Evolutionary conservation across 2,888 invertebrate species (phyloP).

Genomic region (Tupiocoris notatus): DNA sequence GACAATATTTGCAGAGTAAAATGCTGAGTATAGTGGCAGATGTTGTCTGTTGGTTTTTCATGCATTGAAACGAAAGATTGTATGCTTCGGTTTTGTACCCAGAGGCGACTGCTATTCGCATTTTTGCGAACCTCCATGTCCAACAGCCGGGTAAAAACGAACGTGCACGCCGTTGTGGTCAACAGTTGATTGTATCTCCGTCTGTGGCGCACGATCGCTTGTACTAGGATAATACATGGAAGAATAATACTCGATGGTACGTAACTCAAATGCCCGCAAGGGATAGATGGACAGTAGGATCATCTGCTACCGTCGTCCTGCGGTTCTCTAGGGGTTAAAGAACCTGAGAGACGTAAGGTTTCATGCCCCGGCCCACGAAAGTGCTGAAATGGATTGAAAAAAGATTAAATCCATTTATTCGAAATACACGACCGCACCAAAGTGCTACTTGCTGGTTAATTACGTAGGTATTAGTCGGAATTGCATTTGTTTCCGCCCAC

Average conservation of each 20-base stretch:
- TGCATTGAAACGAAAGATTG: no score
- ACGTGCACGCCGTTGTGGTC: background rate
- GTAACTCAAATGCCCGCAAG: background rate
- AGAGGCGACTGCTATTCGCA: background rate
- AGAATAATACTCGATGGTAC: background rate
- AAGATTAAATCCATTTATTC: background rate
- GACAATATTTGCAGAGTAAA: no score
- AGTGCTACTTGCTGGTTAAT: background rate
- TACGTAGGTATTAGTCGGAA: background rate
- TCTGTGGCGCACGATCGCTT: background rate
- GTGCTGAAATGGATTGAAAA: no score
- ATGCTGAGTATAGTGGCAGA: no score
- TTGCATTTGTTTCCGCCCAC: background rate
- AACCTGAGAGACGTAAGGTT: background rate
- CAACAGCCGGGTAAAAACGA: no score
- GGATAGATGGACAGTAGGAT: background rate
- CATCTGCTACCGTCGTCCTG: background rate
- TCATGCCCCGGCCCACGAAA: background rate
- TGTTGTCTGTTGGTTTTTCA: no score
- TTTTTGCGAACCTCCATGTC: background rate
- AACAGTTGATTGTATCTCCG: background rate
- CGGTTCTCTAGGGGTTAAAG: background rate
- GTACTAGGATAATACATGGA: background rate
- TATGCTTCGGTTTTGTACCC: no score
- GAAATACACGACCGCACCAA: background rate